Conservation (phyloP, 2,888 invertebrate genomes). For the Coecobrya sp. region DNA sequence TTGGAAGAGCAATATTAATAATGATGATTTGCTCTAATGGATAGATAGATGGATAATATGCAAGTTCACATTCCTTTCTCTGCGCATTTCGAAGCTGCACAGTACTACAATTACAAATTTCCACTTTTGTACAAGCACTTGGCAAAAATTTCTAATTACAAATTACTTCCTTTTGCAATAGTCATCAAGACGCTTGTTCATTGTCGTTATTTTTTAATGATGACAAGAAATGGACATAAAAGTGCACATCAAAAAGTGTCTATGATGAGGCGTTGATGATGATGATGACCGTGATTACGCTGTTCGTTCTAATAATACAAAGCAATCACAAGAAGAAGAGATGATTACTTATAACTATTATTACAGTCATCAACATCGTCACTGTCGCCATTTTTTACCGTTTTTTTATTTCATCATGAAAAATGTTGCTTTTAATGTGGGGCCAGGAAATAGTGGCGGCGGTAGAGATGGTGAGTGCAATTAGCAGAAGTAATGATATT, state of each 20-base stretch:
- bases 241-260: slow-evolving; percentile 39
- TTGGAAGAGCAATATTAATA: not conserved
- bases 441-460: not conserved
- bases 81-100: not conserved
- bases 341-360: slow-evolving; percentile 29
- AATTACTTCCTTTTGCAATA: slow-evolving; percentile 36
- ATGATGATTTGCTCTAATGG: slow-evolving; percentile 26
- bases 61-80: slow-evolving; percentile 5
- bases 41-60: not conserved
- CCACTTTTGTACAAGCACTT: not conserved
- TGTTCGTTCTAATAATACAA: slow-evolving; percentile 34
- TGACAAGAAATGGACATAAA: slow-evolving; percentile 35
- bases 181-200: not conserved
- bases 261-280: slow-evolving; percentile 6
- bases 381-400: slow-evolving; percentile 36
- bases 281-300: not conserved
- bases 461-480: slow-evolving; percentile 26
- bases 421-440: not conserved
- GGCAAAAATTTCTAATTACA: slow-evolving; percentile 46
- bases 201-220: slow-evolving; percentile 44
- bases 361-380: slow-evolving; percentile 22
- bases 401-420: slow-evolving; percentile 5
- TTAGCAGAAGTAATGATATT: slow-evolving; percentile 44
- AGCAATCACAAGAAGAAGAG: not conserved
- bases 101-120: not conserved